Evolutionary conservation across 2,797 vertebrate species (phyloP), one percentile per base, ranked within the genome.

Genomic region (Nyctalus aviator): DNA sequence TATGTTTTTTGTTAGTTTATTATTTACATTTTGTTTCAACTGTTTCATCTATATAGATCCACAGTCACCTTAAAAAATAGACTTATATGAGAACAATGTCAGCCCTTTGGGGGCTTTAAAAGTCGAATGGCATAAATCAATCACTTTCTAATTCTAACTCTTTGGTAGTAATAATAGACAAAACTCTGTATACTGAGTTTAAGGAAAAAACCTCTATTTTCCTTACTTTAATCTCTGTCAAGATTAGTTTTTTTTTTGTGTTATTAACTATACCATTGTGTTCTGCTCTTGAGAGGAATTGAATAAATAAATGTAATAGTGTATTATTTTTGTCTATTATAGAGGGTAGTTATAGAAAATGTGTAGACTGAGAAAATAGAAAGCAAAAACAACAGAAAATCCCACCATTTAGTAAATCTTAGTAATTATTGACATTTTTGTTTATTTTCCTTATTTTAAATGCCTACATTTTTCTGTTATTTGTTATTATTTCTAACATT

Each of bases 381-480:
- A 62, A 62, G 15, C 53, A 81, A 81, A 78, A 84, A 57, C 53
- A 44, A 79, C 78, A 53, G 27, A 50, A 73, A 71, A 30, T 55
- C 14, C 21, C 8, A 93, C 9, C 17, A 9, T 41, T 69, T 25
- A 81, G 66, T 87, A 30, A 87, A 2, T 68, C 4, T 0, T 21
- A 30, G 8, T 53, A 75, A 48, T 37, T 71, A 35, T 84, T 93
- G 66, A 72, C 12, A 76, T 23, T 90, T 72, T 75, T 21, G 5
- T 72, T 82, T 91, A 68, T 64, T 72, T 21, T 87, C 18, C 18
- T 79, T 23, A 55, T 21, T 90, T 79, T 82, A 53, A 91, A 41
- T 68, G 30, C 2, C 10, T 53, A 59, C 3, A 48, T 35, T 50
- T 86, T 89, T 62, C 64, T 53, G 1, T 81, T 62, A 35, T 62